Base-by-base conservation (phyloP, 2,113 vertebrate species). In the Tylochromis polylepis region DNA sequence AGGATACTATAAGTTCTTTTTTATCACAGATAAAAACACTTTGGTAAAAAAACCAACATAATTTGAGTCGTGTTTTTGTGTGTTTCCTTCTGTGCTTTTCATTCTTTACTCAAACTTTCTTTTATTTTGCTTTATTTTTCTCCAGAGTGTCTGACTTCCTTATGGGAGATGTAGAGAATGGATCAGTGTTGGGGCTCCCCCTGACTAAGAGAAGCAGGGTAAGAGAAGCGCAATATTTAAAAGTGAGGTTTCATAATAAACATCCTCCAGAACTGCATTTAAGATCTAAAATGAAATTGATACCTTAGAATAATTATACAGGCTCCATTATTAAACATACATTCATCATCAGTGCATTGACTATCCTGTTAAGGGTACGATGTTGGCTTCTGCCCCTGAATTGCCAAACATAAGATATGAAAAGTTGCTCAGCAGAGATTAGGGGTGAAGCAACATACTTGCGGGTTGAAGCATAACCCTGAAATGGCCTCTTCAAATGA, bases 151-250 rank as follows among this genome's bases (percentile, higher is more conserved):
- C 99, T 96, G 98, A 98, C 95, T 98, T 99, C 97, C 98, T 99
- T 97, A 99, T 99, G 99, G 98, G 98, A 97, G 99, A 99, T 98
- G 97, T 98, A 97, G 97, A 98, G 96, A 98, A 96, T 96, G 97
- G 97, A 93, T 97, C 98, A 43, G 96, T 97, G 94, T 85, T 98
- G 96, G 97, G 97, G 95, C 96, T 98, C 89, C 97, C 97, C 96
- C 96, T 97, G 94, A 98, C 97, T 94, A 97, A 93, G 83, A 97
- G 97, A 94, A 98, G 96, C 95, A 97, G 96, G 96, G 99, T 99
- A 97, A 91, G 97, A 80, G 75, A 87, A 79, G 72, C 14, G 7
- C 2, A n/a, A n/a, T 34, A 49, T 77, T 77, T 75, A 51, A 75
- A 49, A 51, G 24, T 5, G 43, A 51, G 16, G 24, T 1, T 58